A percentile compares a stretch with the other conserved stretches of the same genome.
phyloP scores from a whole-genome alignment of 1,140 invertebrate species.

The Rhynchophorus ferrugineus region DNA sequence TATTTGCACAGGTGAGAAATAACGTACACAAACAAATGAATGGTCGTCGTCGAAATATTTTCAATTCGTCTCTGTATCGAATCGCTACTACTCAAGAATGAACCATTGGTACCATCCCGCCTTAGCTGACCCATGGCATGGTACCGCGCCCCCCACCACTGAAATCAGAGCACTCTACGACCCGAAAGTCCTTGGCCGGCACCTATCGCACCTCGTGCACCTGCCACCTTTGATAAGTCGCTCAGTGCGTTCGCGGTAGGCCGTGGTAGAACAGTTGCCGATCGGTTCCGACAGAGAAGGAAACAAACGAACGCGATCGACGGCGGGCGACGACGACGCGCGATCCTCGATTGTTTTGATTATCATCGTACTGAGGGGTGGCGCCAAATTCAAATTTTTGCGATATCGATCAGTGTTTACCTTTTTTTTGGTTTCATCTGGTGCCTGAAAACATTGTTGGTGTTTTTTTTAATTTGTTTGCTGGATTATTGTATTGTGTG shows the following conservation, averaged over 20 bases:
- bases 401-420: too few relatives aligned
- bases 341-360: not conserved
- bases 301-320: not conserved
- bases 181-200: conserved; percentile 18
- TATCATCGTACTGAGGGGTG: not conserved
- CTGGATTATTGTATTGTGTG: too few relatives aligned
- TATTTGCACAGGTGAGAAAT: too few relatives aligned
- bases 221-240: conserved; percentile 23
- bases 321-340: too few relatives aligned
- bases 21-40: too few relatives aligned
- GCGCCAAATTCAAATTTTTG: too few relatives aligned
- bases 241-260: conserved; percentile 19
- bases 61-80: not conserved
- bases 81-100: conserved; percentile 8
- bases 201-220: conserved; percentile 21
- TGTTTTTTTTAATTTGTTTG: too few relatives aligned
- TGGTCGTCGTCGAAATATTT: not conserved
- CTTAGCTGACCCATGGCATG: conserved; percentile 17
- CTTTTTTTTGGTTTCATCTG: too few relatives aligned
- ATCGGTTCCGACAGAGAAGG: not conserved
- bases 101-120: conserved; percentile 17
- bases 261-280: conserved; percentile 5
- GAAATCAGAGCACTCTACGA: conserved; percentile 20
- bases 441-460: too few relatives aligned
- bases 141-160: conserved; percentile 14